Evolutionary conservation across 2,888 invertebrate genomes (phyloP).

Genomic region (Mythimna vitellina): DNA sequence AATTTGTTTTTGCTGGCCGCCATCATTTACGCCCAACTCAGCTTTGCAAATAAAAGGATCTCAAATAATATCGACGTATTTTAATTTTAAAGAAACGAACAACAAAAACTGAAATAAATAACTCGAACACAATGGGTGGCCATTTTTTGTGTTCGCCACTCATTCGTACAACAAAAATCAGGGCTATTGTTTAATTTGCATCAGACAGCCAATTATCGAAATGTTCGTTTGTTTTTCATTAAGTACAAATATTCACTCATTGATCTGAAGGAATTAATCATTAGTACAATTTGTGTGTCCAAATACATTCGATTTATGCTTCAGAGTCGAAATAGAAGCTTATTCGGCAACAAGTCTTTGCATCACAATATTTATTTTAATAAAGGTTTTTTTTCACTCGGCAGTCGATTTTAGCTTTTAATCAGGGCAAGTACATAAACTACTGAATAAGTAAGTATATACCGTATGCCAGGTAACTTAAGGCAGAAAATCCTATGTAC

Average conservation of each 20-base stretch:
- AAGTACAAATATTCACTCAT: conserved; percentile 23
- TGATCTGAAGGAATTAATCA: conserved; percentile 23
- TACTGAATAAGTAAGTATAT: background rate
- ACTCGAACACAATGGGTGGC: conserved; percentile 40
- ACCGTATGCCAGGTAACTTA: background rate
- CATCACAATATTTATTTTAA: background rate
- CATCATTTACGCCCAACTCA: conserved; percentile 6
- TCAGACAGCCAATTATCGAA: conserved; percentile 51
- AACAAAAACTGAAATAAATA: conserved; percentile 48
- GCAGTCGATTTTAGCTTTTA: background rate
- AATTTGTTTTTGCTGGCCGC: conserved; percentile 6
- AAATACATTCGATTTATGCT: background rate
- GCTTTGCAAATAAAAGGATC: conserved; percentile 26
- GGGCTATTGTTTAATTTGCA: conserved; percentile 52
- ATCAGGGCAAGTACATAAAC: conserved; percentile 1
- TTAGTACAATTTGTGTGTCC: too few relatives aligned
- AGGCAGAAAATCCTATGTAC: conserved; percentile 5
- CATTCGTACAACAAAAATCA: conserved; percentile 38
- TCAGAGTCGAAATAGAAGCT: background rate
- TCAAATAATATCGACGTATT: conserved; percentile 19
- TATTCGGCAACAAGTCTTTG: conserved; percentile 11
- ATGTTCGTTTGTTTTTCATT: conserved; percentile 48
- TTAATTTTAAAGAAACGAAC: conserved; percentile 33
- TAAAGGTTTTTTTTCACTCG: background rate
- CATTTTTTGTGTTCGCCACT: conserved; percentile 44